Base-by-base conservation (phyloP, 1,140 invertebrate genomes). In the Psilanteris sp. region DNA sequence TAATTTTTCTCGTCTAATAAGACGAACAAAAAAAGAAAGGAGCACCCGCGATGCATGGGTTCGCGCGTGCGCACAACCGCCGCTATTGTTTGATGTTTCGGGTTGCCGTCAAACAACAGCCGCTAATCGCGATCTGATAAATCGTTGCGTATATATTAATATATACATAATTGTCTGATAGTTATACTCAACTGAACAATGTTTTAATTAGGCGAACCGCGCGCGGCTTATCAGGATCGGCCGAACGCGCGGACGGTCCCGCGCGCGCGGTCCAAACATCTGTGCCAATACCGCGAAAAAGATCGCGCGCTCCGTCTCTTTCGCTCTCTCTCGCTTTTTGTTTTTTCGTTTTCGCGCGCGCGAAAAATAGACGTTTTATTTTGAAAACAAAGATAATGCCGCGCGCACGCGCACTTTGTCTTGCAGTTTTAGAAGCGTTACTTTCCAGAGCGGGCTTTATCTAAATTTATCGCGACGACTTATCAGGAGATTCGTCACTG, bases 391-490 rank as follows among this genome's bases (percentile, higher is more conserved):
- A 48, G 72, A 75, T 75, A 75, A 75, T n/a, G n/a, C n/a, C n/a
- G n/a, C n/a, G n/a, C 26, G 5, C 22, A n/a, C 14, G 34, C 36
- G 32, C 20, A 27, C 6, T 41, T 36, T 61, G 62, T 62, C 68
- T 67, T 79, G 70, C 66, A 78, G 70, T 55, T 74, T 81, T 77
- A 68, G 62, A 78, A 73, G 55, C 55, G 50, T 54, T 66, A 76
- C 73, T 79, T 84, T 83, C 79, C 74, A 79, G 78, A 81, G 77
- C 57, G 54, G 52, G 66, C 77, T 78, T 83, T 86, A 86, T 86
- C 81, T 80, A 81, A 75, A 80, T 81, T 85, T 83, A 85, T 86
- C 83, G 67, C 79, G 72, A 15, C 44, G 62, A 66, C 76, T 80
- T 81, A 83, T 81, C 82, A 67, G 73, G 67, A 77, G n/a, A n/a